These are phyloP conservation scores for Urophycis tenuis DNA, from an alignment of 2,797 vertebrate species.

Conservation along the genomic window DNA sequence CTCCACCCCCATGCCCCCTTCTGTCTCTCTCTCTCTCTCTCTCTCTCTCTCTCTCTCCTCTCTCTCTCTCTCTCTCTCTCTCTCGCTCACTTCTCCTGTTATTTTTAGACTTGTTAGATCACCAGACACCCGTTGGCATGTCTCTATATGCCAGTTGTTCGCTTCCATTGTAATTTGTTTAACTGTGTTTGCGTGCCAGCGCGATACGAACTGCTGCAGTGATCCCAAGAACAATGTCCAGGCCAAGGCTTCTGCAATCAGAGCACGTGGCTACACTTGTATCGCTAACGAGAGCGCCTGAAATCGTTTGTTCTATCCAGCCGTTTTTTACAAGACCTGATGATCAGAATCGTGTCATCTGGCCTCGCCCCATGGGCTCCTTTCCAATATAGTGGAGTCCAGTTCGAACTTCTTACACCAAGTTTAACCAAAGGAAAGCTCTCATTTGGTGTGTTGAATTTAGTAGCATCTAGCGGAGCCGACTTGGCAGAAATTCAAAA, in stretches of 20 bases:
- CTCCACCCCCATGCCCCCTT: conserved; percentile 25
- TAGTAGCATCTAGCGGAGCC: too few relatives aligned
- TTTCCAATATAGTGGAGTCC: neutral
- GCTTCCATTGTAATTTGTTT: neutral
- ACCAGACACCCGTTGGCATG: conserved; percentile 6
- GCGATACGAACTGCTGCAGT: neutral
- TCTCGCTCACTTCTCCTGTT: conserved; percentile 36
- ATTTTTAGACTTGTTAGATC: conserved; percentile 53
- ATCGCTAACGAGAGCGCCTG: neutral
- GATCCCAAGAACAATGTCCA: neutral
- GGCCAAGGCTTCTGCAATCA: neutral
- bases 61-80: conserved; percentile 28
- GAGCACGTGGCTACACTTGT: neutral
- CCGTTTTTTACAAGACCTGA: neutral
- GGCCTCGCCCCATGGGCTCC: neutral
- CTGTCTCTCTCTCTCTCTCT: conserved; percentile 10
- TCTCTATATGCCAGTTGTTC: neutral
- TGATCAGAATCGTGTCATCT: neutral
- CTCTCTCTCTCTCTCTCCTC: neutral
- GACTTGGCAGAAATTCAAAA: too few relatives aligned
- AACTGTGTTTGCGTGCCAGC: neutral
- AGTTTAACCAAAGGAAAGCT: neutral
- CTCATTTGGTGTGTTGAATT: too few relatives aligned
- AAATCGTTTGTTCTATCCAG: neutral
- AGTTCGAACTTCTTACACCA: neutral